These are phyloP conservation scores for Silurus lanzhouensis DNA, from an alignment of 2,797 vertebrate genomes.

Conservation along the genomic window DNA sequence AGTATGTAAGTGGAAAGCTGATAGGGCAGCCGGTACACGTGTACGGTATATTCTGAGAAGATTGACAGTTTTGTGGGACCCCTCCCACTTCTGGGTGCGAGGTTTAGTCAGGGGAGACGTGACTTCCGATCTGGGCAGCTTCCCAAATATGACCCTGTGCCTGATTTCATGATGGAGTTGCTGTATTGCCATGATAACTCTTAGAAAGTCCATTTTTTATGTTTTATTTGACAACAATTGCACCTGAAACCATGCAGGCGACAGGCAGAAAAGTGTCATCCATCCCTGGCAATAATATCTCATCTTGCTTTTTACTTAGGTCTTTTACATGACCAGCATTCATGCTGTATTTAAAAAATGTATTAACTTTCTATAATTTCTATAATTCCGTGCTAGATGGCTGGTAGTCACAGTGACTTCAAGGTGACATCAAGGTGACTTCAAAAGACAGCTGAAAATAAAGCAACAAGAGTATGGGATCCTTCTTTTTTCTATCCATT, in stretches of 20 bases:
- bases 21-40: slow-evolving; percentile 43
- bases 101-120: slow-evolving; percentile 12
- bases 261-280: neutral
- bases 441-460: neutral
- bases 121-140: slow-evolving; percentile 7
- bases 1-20: slow-evolving; percentile 51
- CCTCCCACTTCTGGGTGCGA: slow-evolving; percentile 30
- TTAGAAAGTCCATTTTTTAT: neutral
- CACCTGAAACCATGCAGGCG: neutral
- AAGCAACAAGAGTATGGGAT: neutral
- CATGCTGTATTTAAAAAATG: neutral
- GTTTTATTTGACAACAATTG: neutral
- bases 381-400: neutral
- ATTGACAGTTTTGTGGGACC: slow-evolving; percentile 25
- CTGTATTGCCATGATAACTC: neutral
- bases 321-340: neutral
- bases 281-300: too few species aligned
- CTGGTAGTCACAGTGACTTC: neutral
- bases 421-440: too few species aligned
- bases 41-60: slow-evolving; percentile 29
- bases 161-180: neutral
- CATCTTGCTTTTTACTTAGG: neutral
- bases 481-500: neutral
- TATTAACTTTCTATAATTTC: neutral
- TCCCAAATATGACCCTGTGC: neutral